Conservation (phyloP, 2,888 invertebrate genomes). For the Azorinus chamasolen region DNA sequence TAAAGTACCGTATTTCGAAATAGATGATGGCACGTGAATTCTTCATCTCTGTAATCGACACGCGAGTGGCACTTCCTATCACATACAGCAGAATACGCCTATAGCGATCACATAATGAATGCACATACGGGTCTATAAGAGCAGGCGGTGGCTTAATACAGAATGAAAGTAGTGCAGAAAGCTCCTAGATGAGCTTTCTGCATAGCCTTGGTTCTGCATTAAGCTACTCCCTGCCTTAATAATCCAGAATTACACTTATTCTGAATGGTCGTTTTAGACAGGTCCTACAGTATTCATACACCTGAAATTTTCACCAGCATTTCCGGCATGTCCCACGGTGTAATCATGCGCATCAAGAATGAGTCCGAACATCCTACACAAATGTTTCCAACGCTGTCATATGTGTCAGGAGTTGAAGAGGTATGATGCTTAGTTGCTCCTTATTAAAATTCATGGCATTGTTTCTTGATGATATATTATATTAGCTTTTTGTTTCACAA, state of each 20-base stretch:
- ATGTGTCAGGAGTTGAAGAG: slow-evolving; percentile 51
- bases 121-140: too few species aligned
- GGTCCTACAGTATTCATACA: too few species aligned
- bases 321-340: slow-evolving; percentile 53
- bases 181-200: too few species aligned
- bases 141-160: too few species aligned
- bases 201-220: too few species aligned
- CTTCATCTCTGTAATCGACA: slow-evolving; percentile 27
- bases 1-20: slow-evolving; percentile 18
- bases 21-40: slow-evolving; percentile 10
- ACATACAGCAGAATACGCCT: too few species aligned
- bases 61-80: slow-evolving; percentile 46
- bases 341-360: slow-evolving; percentile 52
- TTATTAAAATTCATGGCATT: slow-evolving; percentile 17
- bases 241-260: too few species aligned
- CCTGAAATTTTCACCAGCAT: slow-evolving; percentile 54
- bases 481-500: slow-evolving; percentile 47
- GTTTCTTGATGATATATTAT: slow-evolving; percentile 54
- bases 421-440: slow-evolving; percentile 6
- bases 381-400: slow-evolving; percentile 30
- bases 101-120: too few species aligned
- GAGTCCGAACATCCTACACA: slow-evolving; percentile 28
- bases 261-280: too few species aligned
- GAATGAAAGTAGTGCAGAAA: too few species aligned
- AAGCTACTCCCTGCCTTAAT: too few species aligned